Base-by-base conservation (phyloP, 2,113 vertebrate genomes). In the Acrocephalus arundinaceus region DNA sequence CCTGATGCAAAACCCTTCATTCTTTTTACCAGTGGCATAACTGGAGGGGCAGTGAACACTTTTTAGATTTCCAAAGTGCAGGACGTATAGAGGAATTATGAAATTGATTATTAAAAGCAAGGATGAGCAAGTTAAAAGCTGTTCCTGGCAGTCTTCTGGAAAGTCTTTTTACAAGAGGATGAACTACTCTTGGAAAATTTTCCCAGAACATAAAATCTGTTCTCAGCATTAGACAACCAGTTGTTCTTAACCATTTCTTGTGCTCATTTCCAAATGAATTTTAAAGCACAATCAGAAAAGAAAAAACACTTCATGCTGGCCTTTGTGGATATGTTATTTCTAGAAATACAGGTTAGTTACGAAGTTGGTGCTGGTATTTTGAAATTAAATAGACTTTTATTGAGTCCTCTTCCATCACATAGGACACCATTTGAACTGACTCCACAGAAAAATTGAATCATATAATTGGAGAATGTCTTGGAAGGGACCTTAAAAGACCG, bases 201-300 rank as follows among this genome's bases (percentile, higher is more conserved):
- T 95, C 27, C 48, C 57, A 73, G 54, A 90, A 78, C 35, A 85
- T 22, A 84, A 94, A 93, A 85, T 93, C 88, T 92, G 48, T 93
- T 94, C 73, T 87, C 79, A 46, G 63, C 76, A 49, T 68, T 84
- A 75, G 62, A 35, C 59, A 74, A 93, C 43, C 58, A 37, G 18
- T 83, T 78, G 52, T 46, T 62, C 41, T 73, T 80, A 88, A 94
- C 68, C 6, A 1, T 73, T 94, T 74, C 25, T 89, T 77, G 66
- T 74, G 13, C 58, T 92, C 10, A 12, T 85, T 94, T 96, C 84
- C 46, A 92, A 82, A 49, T n/a, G 13, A 17, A 22, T 91, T 94
- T 94, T 79, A 65, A 79, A 89, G 57, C 15, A 21, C 17, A 54
- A 5, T 45, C 18, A 94, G 39, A 80, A 83, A 59, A 87, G 18